These are phyloP conservation scores for Tenthredo livida DNA, from an alignment of 2,888 invertebrate species.

Conservation along the genomic window DNA sequence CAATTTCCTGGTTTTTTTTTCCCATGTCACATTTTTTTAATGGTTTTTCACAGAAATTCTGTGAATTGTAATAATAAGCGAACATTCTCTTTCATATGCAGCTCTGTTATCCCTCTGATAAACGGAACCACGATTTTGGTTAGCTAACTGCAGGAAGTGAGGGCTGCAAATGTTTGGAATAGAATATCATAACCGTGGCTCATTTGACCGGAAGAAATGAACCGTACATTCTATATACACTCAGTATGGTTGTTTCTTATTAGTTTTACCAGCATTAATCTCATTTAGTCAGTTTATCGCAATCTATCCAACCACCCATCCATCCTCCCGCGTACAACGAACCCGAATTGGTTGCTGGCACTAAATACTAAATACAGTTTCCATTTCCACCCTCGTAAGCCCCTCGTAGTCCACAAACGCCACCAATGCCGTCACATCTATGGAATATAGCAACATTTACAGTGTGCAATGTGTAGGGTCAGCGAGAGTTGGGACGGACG, in stretches of 20 bases:
- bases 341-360: constrained; percentile 68
- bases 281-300: constrained; percentile 74
- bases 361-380: constrained; percentile 72
- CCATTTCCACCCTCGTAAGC: constrained; percentile 60
- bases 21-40: neutral
- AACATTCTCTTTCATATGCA: neutral
- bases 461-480: constrained; percentile 49
- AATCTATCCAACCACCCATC: constrained; percentile 17
- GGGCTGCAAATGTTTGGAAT: neutral
- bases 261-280: constrained; percentile 68
- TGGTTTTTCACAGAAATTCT: neutral
- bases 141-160: neutral
- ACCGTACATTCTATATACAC: neutral
- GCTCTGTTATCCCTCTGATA: neutral
- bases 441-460: constrained; percentile 49
- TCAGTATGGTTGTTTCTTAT: constrained; percentile 32
- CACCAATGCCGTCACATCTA: constrained; percentile 18
- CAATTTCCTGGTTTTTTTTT: neutral
- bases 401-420: constrained; percentile 45
- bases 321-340: constrained; percentile 41
- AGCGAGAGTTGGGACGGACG: constrained; percentile 25
- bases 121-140: neutral
- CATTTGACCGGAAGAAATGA: neutral
- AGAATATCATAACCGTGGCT: neutral
- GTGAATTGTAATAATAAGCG: neutral